Conservation (phyloP, 2,113 vertebrate species). For the Ibidorhyncha struthersii region DNA sequence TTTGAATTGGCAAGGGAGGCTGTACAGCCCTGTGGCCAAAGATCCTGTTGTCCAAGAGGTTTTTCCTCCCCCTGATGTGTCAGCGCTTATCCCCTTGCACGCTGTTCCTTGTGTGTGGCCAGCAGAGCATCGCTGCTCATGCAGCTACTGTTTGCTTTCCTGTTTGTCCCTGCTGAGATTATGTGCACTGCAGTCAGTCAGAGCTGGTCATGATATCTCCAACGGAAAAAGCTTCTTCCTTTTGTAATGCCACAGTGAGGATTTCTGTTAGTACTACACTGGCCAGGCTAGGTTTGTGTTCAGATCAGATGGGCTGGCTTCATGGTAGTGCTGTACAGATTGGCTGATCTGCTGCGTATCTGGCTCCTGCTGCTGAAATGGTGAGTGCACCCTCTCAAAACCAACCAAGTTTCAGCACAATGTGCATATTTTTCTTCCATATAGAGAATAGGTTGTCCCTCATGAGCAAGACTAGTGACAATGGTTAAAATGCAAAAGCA, state of each 20-base stretch:
- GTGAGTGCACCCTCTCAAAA: not conserved
- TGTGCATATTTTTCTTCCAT: accelerated
- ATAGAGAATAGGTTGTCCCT: not conserved
- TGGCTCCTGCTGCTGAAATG: not conserved
- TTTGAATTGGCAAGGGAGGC: not conserved
- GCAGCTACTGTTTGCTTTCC: not conserved
- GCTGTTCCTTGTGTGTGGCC: not conserved
- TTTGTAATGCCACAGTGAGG: not conserved
- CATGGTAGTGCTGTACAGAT: not conserved
- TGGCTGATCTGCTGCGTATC: not conserved
- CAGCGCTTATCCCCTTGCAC: not conserved
- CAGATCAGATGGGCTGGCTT: not conserved
- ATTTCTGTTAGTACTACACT: not conserved
- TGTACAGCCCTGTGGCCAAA: not conserved
- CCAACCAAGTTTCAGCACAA: not conserved
- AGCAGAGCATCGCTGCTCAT: not conserved
- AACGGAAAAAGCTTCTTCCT: not conserved
- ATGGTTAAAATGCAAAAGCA: not conserved
- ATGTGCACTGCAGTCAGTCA: not conserved
- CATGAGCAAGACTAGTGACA: not conserved
- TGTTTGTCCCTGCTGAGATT: not conserved
- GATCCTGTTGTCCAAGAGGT: not conserved
- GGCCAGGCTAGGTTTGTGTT: not conserved
- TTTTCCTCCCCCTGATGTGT: not conserved
- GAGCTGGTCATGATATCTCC: not conserved